These are phyloP conservation scores for Microplitis demolitor DNA, from an alignment of 1,140 invertebrate genomes.

Conservation along the genomic window DNA sequence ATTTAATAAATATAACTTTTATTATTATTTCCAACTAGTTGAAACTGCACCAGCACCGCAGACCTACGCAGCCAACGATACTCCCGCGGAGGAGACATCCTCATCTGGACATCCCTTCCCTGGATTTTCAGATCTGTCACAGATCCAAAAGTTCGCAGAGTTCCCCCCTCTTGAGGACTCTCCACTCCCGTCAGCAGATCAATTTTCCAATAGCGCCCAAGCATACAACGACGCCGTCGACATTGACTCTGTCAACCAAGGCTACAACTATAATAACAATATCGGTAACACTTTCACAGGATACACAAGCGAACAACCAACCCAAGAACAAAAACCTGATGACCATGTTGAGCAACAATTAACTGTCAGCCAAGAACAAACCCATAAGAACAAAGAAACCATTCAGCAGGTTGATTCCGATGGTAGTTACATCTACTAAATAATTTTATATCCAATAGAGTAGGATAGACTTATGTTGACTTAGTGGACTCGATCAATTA, in stretches of 20 bases:
- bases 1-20: too few relatives aligned
- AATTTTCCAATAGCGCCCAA: too few relatives aligned
- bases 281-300: background rate
- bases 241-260: background rate
- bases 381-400: constrained; percentile 12
- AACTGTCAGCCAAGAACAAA: background rate
- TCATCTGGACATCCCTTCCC: too few relatives aligned
- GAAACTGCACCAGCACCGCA: too few relatives aligned
- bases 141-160: background rate
- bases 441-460: background rate
- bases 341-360: background rate
- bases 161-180: too few relatives aligned
- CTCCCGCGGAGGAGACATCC: too few relatives aligned
- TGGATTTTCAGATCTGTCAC: too few relatives aligned
- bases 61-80: too few relatives aligned
- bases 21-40: too few relatives aligned
- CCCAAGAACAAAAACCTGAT: background rate
- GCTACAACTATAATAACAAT: background rate
- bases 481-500: too few relatives aligned
- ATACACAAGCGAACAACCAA: background rate
- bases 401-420: constrained; percentile 41
- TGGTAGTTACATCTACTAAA: constrained; percentile 53
- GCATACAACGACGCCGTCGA: background rate
- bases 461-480: too few relatives aligned
- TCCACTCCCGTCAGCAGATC: too few relatives aligned